Conservation (phyloP, 2,113 vertebrate species). For the Urocolius indicus region DNA sequence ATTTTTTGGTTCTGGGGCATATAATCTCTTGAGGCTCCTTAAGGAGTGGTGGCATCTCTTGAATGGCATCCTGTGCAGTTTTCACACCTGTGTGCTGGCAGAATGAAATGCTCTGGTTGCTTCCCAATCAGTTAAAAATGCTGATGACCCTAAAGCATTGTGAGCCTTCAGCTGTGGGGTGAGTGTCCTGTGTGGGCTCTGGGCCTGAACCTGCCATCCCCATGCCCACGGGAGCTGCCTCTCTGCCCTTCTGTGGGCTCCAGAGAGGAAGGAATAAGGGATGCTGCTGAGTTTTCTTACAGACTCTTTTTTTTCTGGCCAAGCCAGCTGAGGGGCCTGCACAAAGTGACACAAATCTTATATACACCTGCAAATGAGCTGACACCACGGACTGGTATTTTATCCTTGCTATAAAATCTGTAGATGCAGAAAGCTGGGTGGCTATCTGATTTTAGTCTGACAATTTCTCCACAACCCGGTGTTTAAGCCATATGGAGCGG, state of each 20-base stretch:
- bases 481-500: background rate
- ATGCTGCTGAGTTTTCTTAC: background rate
- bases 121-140: fast-evolving
- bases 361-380: conserved; percentile 19
- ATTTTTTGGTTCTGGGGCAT: background rate
- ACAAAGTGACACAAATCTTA: background rate
- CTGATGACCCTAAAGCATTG: fast-evolving
- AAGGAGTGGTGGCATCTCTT: background rate
- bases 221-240: background rate
- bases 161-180: fast-evolving
- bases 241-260: background rate
- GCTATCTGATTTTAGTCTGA: conserved; percentile 26
- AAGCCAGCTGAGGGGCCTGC: background rate
- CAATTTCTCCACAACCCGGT: background rate
- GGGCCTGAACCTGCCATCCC: background rate
- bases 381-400: background rate
- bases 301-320: background rate
- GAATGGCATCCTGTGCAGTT: background rate
- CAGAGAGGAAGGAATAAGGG: background rate
- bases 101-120: background rate
- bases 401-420: background rate
- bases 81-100: background rate
- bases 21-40: background rate
- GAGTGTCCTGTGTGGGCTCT: background rate
- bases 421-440: background rate